Evolutionary conservation across 2,888 invertebrate species (phyloP).

Genomic region (Yponomeuta cagnagella): DNA sequence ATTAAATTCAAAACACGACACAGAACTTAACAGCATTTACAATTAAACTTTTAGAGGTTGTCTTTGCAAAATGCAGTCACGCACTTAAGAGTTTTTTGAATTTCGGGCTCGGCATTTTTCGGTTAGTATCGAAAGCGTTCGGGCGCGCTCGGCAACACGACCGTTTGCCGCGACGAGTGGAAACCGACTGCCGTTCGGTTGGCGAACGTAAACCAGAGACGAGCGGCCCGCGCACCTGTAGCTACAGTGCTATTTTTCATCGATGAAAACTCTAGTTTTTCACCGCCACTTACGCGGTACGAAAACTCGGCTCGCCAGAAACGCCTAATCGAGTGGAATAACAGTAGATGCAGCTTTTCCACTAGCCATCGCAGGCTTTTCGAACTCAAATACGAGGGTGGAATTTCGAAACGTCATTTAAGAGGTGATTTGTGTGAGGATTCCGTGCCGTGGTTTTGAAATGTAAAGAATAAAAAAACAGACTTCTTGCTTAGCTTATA

Average conservation of each 20-base stretch:
- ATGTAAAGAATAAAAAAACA: too few species aligned
- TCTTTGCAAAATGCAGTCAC: neutral
- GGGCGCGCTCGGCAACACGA: neutral
- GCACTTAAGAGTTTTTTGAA: neutral
- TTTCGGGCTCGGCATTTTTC: neutral
- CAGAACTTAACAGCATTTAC: neutral
- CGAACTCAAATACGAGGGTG: neutral
- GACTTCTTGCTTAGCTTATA: too few species aligned
- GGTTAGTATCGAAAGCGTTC: conserved; percentile 3
- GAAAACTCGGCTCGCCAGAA: neutral
- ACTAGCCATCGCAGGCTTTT: neutral
- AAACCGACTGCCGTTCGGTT: neutral
- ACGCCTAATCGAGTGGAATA: neutral
- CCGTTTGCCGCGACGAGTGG: neutral
- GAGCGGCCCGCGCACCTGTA: conserved; percentile 7
- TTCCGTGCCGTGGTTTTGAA: too few species aligned
- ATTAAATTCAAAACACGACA: neutral
- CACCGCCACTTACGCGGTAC: neutral
- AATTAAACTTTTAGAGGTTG: neutral
- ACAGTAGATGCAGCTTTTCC: neutral
- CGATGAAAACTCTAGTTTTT: conserved; percentile 2
- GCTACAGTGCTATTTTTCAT: neutral
- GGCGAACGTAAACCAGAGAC: neutral
- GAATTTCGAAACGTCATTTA: neutral
- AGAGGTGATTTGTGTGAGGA: neutral